These are phyloP conservation scores for Lypha dubia DNA, from an alignment of 2,888 invertebrate genomes.

Conservation along the genomic window DNA sequence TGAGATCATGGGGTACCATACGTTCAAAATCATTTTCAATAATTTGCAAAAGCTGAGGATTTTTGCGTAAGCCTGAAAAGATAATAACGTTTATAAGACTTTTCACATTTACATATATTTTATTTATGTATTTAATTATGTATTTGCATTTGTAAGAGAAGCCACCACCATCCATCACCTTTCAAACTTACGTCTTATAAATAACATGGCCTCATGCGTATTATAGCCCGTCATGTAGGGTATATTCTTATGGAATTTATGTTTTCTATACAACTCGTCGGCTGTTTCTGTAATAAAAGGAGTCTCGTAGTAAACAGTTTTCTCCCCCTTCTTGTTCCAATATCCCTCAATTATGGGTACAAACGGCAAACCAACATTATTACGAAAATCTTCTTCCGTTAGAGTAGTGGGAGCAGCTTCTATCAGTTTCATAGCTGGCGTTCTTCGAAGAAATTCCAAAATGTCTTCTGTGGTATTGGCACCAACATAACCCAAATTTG, in stretches of 20 bases:
- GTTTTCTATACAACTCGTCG: slow-evolving; percentile 81
- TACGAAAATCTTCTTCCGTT: slow-evolving; percentile 84
- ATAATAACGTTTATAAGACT: not conserved
- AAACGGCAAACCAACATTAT: slow-evolving; percentile 86
- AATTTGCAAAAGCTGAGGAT: slow-evolving; percentile 85
- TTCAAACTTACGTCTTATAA: slow-evolving; percentile 84
- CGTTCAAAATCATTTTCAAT: slow-evolving; percentile 85
- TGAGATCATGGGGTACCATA: slow-evolving; percentile 85
- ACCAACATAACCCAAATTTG: slow-evolving; percentile 85
- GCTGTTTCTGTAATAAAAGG: slow-evolving; percentile 85
- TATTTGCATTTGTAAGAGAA: not conserved
- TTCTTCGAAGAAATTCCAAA: slow-evolving; percentile 85
- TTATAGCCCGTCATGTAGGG: slow-evolving; percentile 87
- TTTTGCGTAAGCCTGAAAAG: slow-evolving; percentile 85
- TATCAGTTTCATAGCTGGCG: slow-evolving; percentile 85
- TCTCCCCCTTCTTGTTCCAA: slow-evolving; percentile 80
- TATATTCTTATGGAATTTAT: slow-evolving; percentile 85
- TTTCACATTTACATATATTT: too few relatives aligned
- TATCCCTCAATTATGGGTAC: slow-evolving; percentile 85
- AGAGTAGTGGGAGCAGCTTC: slow-evolving; percentile 85
- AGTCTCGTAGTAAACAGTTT: slow-evolving; percentile 80
- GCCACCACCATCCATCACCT: not conserved
- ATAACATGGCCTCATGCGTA: slow-evolving; percentile 87
- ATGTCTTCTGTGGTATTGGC: slow-evolving; percentile 85
- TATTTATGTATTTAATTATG: too few relatives aligned